These are phyloP conservation scores for Herpailurus yagouaroundi DNA, from an alignment of 2,113 vertebrate genomes.

Conservation along the genomic window DNA sequence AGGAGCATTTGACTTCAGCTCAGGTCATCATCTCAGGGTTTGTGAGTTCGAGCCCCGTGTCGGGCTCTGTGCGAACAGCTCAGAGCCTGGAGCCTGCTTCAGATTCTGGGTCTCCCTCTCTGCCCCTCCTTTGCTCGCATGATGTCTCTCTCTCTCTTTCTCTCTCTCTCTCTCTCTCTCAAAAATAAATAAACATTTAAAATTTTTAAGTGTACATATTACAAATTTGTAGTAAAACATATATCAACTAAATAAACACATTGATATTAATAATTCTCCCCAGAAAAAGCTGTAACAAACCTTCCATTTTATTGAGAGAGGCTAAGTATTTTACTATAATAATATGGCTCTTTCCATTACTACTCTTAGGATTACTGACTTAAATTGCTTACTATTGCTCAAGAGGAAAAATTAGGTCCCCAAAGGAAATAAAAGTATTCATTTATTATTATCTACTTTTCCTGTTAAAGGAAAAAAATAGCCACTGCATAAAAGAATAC, in stretches of 20 bases:
- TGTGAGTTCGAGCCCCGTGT: no score
- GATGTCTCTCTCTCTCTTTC: no score
- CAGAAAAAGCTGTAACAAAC: not conserved
- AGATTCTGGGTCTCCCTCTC: no score
- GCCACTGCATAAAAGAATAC: not conserved
- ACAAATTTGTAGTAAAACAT: not conserved
- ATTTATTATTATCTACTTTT: not conserved
- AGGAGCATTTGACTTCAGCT: no score
- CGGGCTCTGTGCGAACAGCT: no score
- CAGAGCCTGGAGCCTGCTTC: no score
- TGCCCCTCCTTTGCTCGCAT: no score
- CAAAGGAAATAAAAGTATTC: not conserved
- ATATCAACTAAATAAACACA: not conserved
- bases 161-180: no score
- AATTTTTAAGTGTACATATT: not conserved
- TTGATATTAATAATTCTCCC: not conserved
- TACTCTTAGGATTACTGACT: not conserved
- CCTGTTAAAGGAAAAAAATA: not conserved
- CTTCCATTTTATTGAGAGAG: not conserved
- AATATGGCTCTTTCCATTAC: not conserved
- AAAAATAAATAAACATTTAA: no score
- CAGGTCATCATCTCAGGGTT: no score
- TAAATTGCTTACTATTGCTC: not conserved
- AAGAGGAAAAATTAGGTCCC: not conserved
- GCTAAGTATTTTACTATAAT: conserved; percentile 6